Evolutionary conservation across 1,140 invertebrate genomes (phyloP).

Genomic region (Magallana gigas): DNA sequence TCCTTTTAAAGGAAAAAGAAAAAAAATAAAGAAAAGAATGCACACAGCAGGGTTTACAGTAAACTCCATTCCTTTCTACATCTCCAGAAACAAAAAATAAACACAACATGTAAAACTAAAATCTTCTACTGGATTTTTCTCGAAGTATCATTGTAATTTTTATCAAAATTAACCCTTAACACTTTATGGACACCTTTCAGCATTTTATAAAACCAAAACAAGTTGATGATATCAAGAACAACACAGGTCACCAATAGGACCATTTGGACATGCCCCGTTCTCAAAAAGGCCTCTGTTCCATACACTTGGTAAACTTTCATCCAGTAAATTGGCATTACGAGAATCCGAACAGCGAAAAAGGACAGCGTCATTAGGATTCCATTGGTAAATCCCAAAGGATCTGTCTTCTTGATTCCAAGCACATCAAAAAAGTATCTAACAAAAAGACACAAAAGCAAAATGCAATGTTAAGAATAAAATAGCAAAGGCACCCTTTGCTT

Average conservation of each 20-base stretch:
- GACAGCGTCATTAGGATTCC: slow-evolving; percentile 74
- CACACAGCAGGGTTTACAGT: neutral
- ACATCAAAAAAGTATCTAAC: slow-evolving; percentile 75
- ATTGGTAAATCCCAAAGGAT: slow-evolving; percentile 70
- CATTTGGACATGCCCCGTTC: slow-evolving; percentile 70
- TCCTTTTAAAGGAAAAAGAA: neutral
- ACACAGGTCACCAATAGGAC: slow-evolving; percentile 73
- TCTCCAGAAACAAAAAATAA: neutral
- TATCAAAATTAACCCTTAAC: slow-evolving; percentile 33
- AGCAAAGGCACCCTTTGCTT: neutral
- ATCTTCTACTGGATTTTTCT: slow-evolving; percentile 13
- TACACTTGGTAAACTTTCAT: slow-evolving; percentile 72
- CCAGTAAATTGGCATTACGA: slow-evolving; percentile 75
- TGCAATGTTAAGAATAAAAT: neutral
- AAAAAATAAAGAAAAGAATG: neutral
- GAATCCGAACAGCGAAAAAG: slow-evolving; percentile 74
- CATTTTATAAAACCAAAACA: slow-evolving; percentile 77
- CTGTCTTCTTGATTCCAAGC: slow-evolving; percentile 69
- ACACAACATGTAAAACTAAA: neutral
- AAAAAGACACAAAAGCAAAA: slow-evolving; percentile 29
- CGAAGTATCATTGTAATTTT: slow-evolving; percentile 5
- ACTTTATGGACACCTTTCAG: slow-evolving; percentile 67
- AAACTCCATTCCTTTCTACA: too few species aligned
- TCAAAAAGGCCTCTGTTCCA: slow-evolving; percentile 69
- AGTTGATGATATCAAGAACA: slow-evolving; percentile 74